Evolutionary conservation across 2,888 invertebrate genomes (phyloP).

Genomic region (Agapostemon virescens): DNA sequence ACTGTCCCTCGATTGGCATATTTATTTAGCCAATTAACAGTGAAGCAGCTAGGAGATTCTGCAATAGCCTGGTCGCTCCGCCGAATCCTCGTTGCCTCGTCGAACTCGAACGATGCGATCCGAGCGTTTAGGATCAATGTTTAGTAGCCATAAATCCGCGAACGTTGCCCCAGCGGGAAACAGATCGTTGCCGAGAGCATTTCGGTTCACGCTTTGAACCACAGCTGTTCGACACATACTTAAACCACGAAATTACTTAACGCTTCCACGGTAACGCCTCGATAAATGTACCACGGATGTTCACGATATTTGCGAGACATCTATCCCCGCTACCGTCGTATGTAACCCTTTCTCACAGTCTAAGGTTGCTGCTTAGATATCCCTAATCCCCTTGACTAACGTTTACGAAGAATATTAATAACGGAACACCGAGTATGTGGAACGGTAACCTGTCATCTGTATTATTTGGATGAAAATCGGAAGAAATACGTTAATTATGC

Average conservation of each 20-base stretch:
- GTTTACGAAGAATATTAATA: neutral
- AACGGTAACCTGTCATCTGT: neutral
- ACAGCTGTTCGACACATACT: neutral
- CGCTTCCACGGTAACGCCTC: neutral
- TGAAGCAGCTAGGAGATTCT: slow-evolving; percentile 7
- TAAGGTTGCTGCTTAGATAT: no score
- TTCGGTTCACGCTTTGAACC: neutral
- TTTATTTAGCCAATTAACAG: slow-evolving; percentile 66
- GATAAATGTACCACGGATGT: neutral
- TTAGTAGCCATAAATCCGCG: slow-evolving; percentile 23
- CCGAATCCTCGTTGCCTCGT: slow-evolving; percentile 16
- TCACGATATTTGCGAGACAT: neutral
- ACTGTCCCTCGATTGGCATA: slow-evolving; percentile 49
- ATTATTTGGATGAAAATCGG: neutral
- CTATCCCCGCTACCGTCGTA: no score
- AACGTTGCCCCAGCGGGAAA: neutral
- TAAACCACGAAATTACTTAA: neutral
- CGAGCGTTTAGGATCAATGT: slow-evolving; percentile 20
- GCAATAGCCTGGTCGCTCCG: slow-evolving; percentile 19
- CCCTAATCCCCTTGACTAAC: no score
- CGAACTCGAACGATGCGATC: neutral
- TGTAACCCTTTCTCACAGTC: no score
- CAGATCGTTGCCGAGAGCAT: neutral
- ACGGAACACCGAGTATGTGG: neutral
- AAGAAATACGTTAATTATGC: neutral